Evolutionary conservation across 1,140 invertebrate genomes (phyloP), one percentile per base, ranked within the genome.

Genomic region (Nasonia vitripennis): DNA sequence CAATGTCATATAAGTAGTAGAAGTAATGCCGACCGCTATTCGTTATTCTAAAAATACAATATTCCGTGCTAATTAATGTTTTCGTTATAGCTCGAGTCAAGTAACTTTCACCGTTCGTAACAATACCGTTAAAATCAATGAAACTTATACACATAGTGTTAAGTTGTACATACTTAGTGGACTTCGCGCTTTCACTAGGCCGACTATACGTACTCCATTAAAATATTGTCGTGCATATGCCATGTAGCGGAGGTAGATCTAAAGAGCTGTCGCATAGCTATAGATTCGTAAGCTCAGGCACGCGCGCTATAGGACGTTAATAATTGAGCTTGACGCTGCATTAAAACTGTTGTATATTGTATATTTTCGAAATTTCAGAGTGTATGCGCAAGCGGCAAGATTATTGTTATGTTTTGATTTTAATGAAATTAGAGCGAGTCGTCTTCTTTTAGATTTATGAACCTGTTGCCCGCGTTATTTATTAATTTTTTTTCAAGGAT

Each of bases 131-230:
- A 74, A 74, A 77, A 77, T 77, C 74, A 77, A 77, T 77, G 20
- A 79, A 79, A n/a, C 37, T 41, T 41, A 27, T 27, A 45, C 55
- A 34, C 51, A 45, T 68, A 79, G 37, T 79, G 78, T 79, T 41
- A 67, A 68, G 2, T 68, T 68, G 14, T 37, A 45, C 41, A 7
- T 37, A 6, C 20, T 41, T 45, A 80, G 62, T 23, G 20, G 34
- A 37, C 31, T 68, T 70, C 17, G 62, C 31, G 77, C 77, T 37
- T 78, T 70, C 3, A 70, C 55, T 80, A 17, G 67, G 67, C 68
- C 34, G 37, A 34, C 67, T 68, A 27, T 80, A 80, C 34, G 20
- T n/a, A 62, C 55, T n/a, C 17, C 20, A 62, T 62, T 20, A 62
- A 62, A 20, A 62, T n/a, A 62, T 62, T 9, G 55, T n/a, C 14